These are phyloP conservation scores for Anoplophora glabripennis DNA, from an alignment of 1,140 invertebrate species.

Conservation along the genomic window DNA sequence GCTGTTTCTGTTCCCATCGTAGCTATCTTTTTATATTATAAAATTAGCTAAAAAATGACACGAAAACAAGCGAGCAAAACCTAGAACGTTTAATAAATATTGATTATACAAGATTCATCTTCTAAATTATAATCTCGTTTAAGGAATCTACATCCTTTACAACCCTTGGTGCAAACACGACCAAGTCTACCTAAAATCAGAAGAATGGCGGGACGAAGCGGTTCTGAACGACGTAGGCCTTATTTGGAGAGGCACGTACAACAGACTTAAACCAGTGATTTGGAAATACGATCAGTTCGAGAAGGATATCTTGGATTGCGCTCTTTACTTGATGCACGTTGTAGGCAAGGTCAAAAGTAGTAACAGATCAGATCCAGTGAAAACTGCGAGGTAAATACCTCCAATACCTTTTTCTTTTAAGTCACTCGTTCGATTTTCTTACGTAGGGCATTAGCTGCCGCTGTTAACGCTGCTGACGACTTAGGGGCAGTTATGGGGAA, in stretches of 20 bases:
- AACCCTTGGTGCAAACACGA: conserved; percentile 82
- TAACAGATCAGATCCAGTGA: conserved; percentile 72
- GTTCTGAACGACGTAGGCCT: conserved; percentile 83
- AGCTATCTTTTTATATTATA: no score
- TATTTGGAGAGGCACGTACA: conserved; percentile 86
- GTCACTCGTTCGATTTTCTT: background rate
- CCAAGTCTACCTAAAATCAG: conserved; percentile 61
- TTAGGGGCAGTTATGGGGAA: conserved; percentile 83
- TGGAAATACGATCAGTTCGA: conserved; percentile 94
- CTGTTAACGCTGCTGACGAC: conserved; percentile 84
- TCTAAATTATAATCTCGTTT: background rate
- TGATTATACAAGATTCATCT: no score
- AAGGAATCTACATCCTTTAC: conserved; percentile 72
- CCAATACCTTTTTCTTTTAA: background rate
- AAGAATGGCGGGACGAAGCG: conserved; percentile 78
- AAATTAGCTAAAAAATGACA: no score
- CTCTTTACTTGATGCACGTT: conserved; percentile 72
- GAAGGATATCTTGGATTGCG: conserved; percentile 79
- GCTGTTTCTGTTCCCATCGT: no score
- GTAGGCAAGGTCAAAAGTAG: conserved; percentile 62
- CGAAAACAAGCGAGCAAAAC: no score
- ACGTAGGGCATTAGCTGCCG: conserved; percentile 71
- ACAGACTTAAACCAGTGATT: conserved; percentile 73
- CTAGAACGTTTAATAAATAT: no score
- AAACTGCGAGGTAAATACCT: conserved; percentile 54